phyloP scores from a whole-genome alignment of 2,888 invertebrate species.

The Parelbella ahira region DNA sequence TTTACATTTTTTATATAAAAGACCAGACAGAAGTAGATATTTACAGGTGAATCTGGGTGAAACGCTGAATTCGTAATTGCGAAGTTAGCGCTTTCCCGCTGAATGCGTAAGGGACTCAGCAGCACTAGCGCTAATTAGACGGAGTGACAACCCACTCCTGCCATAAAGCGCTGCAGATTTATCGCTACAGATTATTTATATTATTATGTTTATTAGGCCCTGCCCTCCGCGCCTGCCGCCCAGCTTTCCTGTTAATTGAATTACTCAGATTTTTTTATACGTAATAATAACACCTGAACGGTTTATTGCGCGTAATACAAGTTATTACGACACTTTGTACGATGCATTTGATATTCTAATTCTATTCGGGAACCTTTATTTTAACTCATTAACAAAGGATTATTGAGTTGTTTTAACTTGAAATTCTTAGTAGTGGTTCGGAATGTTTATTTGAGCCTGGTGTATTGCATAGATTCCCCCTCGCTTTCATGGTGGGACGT shows the following conservation, averaged over 20 bases:
- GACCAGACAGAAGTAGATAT: too few relatives aligned
- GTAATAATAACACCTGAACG: slow-evolving; percentile 60
- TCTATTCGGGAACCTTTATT: too few relatives aligned
- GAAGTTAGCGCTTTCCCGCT: slow-evolving; percentile 38
- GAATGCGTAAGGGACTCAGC: slow-evolving; percentile 38
- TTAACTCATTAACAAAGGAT: too few relatives aligned
- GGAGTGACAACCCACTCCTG: slow-evolving; percentile 79
- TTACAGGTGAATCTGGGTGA: slow-evolving; percentile 3
- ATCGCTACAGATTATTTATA: slow-evolving; percentile 79
- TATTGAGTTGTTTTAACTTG: too few relatives aligned
- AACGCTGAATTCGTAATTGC: slow-evolving; percentile 18
- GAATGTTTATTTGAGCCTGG: too few relatives aligned
- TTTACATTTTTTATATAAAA: too few relatives aligned
- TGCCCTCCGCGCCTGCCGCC: slow-evolving; percentile 60
- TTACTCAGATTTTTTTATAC: slow-evolving; percentile 72
- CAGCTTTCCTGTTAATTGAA: slow-evolving; percentile 77
- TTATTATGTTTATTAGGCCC: slow-evolving; percentile 79
- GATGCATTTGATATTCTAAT: slow-evolving; percentile 15
- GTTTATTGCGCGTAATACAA: slow-evolving; percentile 37
- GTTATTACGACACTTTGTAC: slow-evolving; percentile 31
- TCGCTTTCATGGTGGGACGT: too few relatives aligned
- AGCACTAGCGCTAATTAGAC: slow-evolving; percentile 77
- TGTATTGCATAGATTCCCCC: too few relatives aligned
- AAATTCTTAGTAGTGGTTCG: too few relatives aligned
- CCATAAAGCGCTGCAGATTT: slow-evolving; percentile 79